A percentile compares a stretch with the other conserved stretches of the same genome.
These are phyloP conservation scores for Diploptera punctata DNA, from an alignment of 2,888 invertebrate genomes.

Conservation along the genomic window DNA sequence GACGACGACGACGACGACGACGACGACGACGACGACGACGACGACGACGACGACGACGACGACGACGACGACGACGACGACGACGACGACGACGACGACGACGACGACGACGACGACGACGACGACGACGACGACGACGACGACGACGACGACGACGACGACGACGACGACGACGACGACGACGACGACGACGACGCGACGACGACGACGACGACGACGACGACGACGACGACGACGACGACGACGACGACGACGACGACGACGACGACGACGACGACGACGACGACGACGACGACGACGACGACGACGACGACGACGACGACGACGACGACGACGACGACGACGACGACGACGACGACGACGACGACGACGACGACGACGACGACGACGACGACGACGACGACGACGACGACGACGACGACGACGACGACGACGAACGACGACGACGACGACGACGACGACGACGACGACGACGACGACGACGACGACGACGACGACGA, in stretches of 20 bases:
- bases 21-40: slow-evolving; percentile 23
- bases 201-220: not conserved
- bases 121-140: not conserved
- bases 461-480: not conserved
- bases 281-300: not conserved
- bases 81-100: not conserved
- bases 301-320: not conserved
- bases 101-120: not conserved
- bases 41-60: not conserved
- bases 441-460: too few species aligned
- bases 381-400: not conserved
- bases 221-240: not conserved
- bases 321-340: not conserved
- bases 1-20: too few species aligned
- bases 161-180: not conserved
- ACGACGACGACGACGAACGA: too few species aligned
- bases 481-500: not conserved
- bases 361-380: not conserved
- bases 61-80: not conserved
- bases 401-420: not conserved
- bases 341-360: not conserved
- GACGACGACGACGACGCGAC: too few species aligned
- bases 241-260: not conserved
- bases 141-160: not conserved
- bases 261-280: not conserved